phyloP scores from a whole-genome alignment of 2,797 vertebrate genomes.

The Ptychobarbus kaznakovi region DNA sequence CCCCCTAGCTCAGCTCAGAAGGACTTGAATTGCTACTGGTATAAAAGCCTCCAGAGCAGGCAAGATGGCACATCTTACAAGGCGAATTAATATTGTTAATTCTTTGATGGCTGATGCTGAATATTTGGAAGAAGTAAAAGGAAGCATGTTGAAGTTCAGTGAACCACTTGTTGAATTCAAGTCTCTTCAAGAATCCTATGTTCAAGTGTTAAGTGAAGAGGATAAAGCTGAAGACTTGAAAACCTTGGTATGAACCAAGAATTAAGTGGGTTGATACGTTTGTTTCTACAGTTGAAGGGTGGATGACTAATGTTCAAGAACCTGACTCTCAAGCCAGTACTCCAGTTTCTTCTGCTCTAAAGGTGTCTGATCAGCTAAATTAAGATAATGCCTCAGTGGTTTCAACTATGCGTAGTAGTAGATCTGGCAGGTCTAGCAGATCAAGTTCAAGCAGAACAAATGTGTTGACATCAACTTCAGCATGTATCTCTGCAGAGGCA shows the following conservation, averaged over 20 bases:
- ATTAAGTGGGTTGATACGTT: background rate
- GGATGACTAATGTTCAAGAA: background rate
- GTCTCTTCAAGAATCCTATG: background rate
- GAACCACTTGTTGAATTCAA: background rate
- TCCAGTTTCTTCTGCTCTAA: background rate
- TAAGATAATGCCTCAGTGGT: background rate
- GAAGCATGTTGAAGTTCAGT: slow-evolving; percentile 23
- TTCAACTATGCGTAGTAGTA: background rate
- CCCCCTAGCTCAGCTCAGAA: background rate
- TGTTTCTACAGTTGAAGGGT: background rate
- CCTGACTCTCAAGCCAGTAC: background rate
- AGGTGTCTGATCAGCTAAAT: background rate
- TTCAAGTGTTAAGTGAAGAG: slow-evolving; percentile 14
- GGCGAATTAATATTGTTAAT: slow-evolving; percentile 10
- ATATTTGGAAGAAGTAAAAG: slow-evolving; percentile 14
- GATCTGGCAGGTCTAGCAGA: background rate
- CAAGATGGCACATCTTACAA: slow-evolving; percentile 24
- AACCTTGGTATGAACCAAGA: slow-evolving; percentile 2
- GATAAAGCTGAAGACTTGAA: background rate
- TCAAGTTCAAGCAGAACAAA: background rate
- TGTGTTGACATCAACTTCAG: background rate
- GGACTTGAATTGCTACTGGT: background rate
- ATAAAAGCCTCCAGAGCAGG: slow-evolving; percentile 6
- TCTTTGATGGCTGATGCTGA: background rate
- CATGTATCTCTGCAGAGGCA: slow-evolving; percentile 1